phyloP scores from a whole-genome alignment of 2,888 invertebrate genomes.

The Schrankia costaestrigalis region DNA sequence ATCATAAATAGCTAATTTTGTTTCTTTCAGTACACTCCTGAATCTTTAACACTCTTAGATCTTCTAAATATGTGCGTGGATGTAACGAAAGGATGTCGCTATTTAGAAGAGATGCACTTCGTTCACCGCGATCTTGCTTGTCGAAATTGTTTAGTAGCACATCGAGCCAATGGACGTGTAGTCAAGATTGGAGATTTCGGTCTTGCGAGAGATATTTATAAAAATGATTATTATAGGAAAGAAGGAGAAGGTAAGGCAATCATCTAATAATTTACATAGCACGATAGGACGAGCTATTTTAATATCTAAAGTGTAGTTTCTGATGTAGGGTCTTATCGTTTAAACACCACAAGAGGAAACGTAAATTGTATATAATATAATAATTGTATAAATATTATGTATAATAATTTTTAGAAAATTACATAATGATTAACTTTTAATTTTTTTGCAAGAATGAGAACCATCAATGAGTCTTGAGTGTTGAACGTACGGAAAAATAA shows the following conservation, averaged over 20 bases:
- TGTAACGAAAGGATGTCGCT: conserved; percentile 96
- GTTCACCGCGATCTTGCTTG: conserved; percentile 98
- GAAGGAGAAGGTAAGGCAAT: conserved; percentile 85
- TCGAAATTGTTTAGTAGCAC: conserved; percentile 95
- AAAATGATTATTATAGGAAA: conserved; percentile 98
- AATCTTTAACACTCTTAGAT: conserved; percentile 89
- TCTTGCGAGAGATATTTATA: conserved; percentile 96
- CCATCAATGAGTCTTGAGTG: too few species aligned
- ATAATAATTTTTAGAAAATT: too few species aligned
- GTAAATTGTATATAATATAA: too few species aligned
- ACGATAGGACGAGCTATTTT: background rate
- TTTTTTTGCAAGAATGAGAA: too few species aligned
- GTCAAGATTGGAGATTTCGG: conserved; percentile 99
- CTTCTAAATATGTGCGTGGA: conserved; percentile 96
- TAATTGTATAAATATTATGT: too few species aligned
- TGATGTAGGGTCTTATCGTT: too few species aligned
- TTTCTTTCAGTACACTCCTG: conserved; percentile 77
- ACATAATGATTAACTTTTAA: too few species aligned
- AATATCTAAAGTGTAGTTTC: background rate
- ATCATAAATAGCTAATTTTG: background rate
- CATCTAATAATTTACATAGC: background rate
- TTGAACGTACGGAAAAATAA: too few species aligned
- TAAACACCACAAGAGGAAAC: too few species aligned
- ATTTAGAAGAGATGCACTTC: conserved; percentile 98
- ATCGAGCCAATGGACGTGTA: conserved; percentile 84